Evolutionary conservation across 2,797 vertebrate genomes (phyloP).

Genomic region (Sciurus vulgaris): DNA sequence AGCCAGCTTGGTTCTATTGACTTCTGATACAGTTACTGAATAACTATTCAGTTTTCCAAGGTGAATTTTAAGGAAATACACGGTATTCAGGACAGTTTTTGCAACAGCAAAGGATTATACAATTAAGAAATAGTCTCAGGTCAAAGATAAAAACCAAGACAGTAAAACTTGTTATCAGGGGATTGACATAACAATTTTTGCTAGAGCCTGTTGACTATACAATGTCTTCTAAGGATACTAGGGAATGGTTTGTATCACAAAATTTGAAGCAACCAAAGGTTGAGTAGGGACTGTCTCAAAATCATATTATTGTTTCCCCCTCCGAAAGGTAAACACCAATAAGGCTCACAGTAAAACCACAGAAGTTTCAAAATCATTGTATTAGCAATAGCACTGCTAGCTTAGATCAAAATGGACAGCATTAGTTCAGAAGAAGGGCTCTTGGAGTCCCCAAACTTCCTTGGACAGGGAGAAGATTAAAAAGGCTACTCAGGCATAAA

Average conservation of each 20-base stretch:
- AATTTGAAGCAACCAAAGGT: not conserved
- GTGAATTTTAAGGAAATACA: conserved; percentile 6
- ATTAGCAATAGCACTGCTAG: not conserved
- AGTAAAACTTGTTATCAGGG: not conserved
- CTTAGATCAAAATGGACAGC: not conserved
- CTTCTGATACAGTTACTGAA: not conserved
- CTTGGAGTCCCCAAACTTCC: not conserved
- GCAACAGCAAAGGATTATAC: not conserved
- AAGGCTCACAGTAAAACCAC: not conserved
- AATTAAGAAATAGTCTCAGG: not conserved
- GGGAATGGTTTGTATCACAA: not conserved
- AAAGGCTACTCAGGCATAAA: not conserved
- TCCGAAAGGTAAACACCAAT: not conserved
- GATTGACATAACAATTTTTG: not conserved
- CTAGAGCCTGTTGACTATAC: not conserved
- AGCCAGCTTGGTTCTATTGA: not conserved
- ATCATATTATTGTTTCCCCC: not conserved
- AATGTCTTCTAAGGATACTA: not conserved
- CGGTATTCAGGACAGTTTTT: not conserved
- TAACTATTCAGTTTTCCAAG: not conserved
- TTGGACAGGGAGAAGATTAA: not conserved
- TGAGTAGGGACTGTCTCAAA: not conserved
- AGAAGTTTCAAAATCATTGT: not conserved
- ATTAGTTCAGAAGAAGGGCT: not conserved
- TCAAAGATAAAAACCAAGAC: not conserved